phyloP scores from a whole-genome alignment of 2,888 invertebrate species.

The Calliopum simillimum region DNA sequence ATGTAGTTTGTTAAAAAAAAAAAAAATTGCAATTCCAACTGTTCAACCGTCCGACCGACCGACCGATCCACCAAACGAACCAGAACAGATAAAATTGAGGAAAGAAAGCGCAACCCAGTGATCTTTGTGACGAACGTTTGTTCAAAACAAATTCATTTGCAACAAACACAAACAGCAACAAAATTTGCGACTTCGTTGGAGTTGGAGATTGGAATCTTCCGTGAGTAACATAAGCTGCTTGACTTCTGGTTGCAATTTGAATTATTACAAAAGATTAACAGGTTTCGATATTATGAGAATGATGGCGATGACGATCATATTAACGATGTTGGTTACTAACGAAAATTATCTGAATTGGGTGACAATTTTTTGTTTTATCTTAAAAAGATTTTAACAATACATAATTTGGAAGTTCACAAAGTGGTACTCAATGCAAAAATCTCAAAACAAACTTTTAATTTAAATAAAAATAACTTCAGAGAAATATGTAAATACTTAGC shows the following conservation, averaged over 20 bases:
- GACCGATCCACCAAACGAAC: background rate
- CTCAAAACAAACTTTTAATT: too few species aligned
- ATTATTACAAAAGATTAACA: conserved; percentile 48
- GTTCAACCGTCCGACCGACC: conserved; percentile 9
- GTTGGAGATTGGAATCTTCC: conserved; percentile 14
- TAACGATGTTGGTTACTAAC: background rate
- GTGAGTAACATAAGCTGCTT: conserved; percentile 47
- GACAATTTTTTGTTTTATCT: too few species aligned
- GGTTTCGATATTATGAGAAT: conserved; percentile 37
- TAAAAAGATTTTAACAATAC: too few species aligned
- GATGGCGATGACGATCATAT: background rate
- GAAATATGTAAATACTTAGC: too few species aligned
- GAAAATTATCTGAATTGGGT: too few species aligned
- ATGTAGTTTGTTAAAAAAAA: conserved; percentile 33
- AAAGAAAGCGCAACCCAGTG: background rate
- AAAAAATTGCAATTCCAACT: conserved; percentile 39
- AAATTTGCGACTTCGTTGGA: background rate
- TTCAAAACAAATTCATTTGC: conserved; percentile 23
- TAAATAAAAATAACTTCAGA: too few species aligned
- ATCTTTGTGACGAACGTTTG: background rate
- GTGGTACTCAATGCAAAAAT: too few species aligned
- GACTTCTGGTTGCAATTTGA: conserved; percentile 51
- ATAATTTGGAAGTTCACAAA: too few species aligned
- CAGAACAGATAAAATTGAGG: conserved; percentile 8
- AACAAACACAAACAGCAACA: conserved; percentile 3